These are phyloP conservation scores for Gymnoscelis rufifasciata DNA, from an alignment of 2,888 invertebrate genomes.

Conservation along the genomic window DNA sequence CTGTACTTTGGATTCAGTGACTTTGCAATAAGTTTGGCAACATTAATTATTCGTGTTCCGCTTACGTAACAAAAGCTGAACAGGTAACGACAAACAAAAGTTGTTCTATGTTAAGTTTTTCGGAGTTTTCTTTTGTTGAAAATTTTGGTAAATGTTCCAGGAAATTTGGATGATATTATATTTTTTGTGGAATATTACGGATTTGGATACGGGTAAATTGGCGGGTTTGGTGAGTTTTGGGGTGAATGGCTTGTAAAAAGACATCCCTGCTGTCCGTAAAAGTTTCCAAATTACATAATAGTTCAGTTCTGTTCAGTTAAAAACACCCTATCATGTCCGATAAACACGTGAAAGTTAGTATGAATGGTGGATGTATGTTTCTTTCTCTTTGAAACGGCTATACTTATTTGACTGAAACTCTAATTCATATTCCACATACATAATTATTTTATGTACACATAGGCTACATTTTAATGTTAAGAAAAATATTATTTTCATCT, in stretches of 20 bases:
- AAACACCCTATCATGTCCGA: no score
- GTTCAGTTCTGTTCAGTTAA: no score
- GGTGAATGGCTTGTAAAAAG: background rate
- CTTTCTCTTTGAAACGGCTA: no score
- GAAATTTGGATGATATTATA: slow-evolving; percentile 10
- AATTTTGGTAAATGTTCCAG: slow-evolving; percentile 15
- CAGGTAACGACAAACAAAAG: slow-evolving; percentile 21
- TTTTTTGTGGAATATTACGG: background rate
- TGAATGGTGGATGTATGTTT: no score
- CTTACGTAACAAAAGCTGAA: slow-evolving; percentile 9
- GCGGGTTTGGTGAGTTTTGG: background rate
- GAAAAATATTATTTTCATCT: no score
- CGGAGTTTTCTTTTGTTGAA: slow-evolving; percentile 15
- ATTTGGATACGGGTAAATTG: background rate
- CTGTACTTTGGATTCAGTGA: background rate
- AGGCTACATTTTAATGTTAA: no score
- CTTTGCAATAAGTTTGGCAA: slow-evolving; percentile 4
- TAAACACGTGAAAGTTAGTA: no score
- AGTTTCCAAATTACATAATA: no score
- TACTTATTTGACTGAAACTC: no score
- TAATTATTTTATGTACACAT: no score
- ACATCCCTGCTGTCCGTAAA: background rate
- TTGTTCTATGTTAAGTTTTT: slow-evolving; percentile 5
- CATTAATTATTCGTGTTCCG: slow-evolving; percentile 17
- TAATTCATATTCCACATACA: no score